These are phyloP conservation scores for Pantherophis guttatus DNA, from an alignment of 2,113 vertebrate genomes.

Conservation along the genomic window DNA sequence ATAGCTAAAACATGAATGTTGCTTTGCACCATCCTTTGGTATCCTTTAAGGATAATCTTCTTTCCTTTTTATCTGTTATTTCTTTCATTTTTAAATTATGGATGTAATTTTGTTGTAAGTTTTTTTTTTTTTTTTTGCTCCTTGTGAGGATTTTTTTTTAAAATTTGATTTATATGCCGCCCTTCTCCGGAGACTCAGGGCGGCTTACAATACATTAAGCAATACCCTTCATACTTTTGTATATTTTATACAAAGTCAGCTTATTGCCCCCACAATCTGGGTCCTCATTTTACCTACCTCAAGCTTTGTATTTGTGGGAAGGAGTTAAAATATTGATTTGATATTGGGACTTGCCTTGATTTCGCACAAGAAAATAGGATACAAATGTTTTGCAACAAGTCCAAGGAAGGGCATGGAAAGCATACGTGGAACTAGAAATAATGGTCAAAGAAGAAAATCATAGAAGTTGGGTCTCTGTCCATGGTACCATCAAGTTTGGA, in stretches of 20 bases:
- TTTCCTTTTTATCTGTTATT: neutral
- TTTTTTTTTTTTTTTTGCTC: neutral
- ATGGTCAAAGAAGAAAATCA: neutral
- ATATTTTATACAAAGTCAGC: no score
- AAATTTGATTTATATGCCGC: no score
- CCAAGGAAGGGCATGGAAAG: neutral
- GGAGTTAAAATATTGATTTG: neutral
- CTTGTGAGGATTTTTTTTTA: neutral
- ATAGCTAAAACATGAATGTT: neutral
- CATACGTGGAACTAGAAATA: neutral
- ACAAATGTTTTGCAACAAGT: neutral
- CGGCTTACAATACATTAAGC: no score
- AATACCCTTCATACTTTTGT: no score
- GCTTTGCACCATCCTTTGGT: neutral
- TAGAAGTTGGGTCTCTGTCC: neutral
- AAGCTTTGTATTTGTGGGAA: neutral
- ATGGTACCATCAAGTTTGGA: neutral
- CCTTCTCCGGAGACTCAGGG: no score
- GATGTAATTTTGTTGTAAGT: neutral
- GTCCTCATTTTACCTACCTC: no score
- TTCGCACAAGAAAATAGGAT: neutral
- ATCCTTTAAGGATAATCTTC: neutral
- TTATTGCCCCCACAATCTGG: no score
- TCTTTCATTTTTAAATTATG: neutral
- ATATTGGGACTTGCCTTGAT: neutral